Evolutionary conservation across 2,113 vertebrate species (phyloP).

Genomic region (Chunga burmeisteri): DNA sequence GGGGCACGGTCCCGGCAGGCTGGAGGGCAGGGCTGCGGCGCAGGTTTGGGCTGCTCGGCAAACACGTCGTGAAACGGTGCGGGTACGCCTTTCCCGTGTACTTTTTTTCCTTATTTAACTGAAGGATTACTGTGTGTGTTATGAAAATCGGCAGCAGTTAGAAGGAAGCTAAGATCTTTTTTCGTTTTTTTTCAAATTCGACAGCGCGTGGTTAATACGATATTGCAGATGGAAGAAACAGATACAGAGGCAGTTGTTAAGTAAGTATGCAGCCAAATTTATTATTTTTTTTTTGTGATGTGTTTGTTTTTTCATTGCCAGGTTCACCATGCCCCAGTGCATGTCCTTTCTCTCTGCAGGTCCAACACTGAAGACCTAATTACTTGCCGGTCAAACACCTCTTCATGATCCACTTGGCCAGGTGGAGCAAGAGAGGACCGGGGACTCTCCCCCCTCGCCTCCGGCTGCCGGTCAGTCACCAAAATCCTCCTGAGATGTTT

Average conservation of each 20-base stretch:
- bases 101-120: too few relatives aligned
- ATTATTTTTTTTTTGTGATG: too few relatives aligned
- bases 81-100: background rate
- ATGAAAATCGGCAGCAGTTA: too few relatives aligned
- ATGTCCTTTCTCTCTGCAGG: background rate
- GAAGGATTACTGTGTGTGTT: too few relatives aligned
- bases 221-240: too few relatives aligned
- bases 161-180: too few relatives aligned
- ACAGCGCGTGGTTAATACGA: too few relatives aligned
- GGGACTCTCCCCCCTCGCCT: background rate
- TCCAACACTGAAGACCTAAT: background rate
- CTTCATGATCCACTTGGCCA: background rate
- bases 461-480: background rate
- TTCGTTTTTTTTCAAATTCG: too few relatives aligned
- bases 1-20: fast-evolving
- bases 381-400: background rate
- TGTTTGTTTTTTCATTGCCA: background rate
- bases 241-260: too few relatives aligned
- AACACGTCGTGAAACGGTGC: background rate
- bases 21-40: background rate
- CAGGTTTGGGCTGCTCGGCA: background rate
- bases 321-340: background rate
- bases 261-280: too few relatives aligned
- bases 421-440: background rate
- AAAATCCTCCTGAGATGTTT: background rate